Conservation (phyloP, 2,797 vertebrate species). For the Helarctos malayanus region DNA sequence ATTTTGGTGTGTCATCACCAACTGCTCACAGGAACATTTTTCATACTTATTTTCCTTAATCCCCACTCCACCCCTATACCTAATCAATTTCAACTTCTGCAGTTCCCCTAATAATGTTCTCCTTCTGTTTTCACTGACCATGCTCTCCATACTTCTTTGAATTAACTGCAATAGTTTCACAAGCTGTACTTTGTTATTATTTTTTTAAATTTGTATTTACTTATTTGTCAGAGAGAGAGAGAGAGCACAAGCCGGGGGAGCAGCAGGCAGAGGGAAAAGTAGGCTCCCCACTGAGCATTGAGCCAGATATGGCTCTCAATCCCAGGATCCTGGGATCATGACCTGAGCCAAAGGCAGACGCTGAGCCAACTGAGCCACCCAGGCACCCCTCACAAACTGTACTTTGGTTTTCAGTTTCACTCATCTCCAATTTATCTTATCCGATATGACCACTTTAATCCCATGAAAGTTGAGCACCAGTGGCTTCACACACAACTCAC, state of each 20-base stretch:
- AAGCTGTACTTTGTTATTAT: neutral
- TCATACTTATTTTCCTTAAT: neutral
- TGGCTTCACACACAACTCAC: neutral
- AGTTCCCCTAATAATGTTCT: too few relatives aligned
- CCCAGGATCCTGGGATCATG: neutral
- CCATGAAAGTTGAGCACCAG: neutral
- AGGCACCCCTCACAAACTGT: neutral
- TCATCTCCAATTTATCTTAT: neutral
- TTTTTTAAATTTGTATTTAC: too few relatives aligned
- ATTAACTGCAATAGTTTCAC: neutral
- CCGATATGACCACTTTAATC: neutral
- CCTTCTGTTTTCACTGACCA: neutral
- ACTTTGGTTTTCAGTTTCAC: neutral
- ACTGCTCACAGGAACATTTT: neutral
- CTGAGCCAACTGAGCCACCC: neutral
- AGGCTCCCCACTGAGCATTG: too few relatives aligned
- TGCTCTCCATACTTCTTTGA: neutral
- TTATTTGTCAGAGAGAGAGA: too few relatives aligned
- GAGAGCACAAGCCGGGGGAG: too few relatives aligned
- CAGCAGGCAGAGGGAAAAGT: too few relatives aligned
- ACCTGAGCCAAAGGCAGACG: neutral
- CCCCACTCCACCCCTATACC: too few relatives aligned
- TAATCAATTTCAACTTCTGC: neutral
- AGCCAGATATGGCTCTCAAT: too few relatives aligned
- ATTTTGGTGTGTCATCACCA: neutral